Evolutionary conservation across 2,888 invertebrate species (phyloP), one percentile per base, ranked within the genome.

Genomic region (Apotomis capreana): DNA sequence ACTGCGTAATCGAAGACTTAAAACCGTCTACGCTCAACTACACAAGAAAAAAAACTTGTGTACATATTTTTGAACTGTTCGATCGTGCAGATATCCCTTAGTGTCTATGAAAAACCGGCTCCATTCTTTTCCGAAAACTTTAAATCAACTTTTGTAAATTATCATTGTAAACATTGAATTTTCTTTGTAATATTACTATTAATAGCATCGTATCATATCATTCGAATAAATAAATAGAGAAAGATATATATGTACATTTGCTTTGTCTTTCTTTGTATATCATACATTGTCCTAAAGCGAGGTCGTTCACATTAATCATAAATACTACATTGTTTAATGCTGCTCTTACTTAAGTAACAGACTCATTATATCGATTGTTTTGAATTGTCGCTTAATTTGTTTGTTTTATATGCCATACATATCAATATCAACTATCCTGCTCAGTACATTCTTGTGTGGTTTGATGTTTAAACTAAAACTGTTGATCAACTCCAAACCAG

Each of bases 201-300:
- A 26, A 26, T 26, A 26, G 2, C 26, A 26, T 26, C 26, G 40
- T 40, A 40, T 6, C 6, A 40, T 40, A 60, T 60, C 52, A 60
- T 55, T 13, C 49, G 54, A 61, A 60, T 61, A 52, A 71, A 71
- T 61, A 67, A 55, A 60, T 51, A 71, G 70, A 67, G 51, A 57
- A 67, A 67, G 13, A 64, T 58, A 69, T 37, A 71, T 61, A 64
- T 52, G 63, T 26, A 71, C 57, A 51, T 61, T 71, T 60, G 60
- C 37, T 61, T 71, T 71, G 60, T 67, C 52, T 65, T 54, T 59
- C 37, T 26, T 36, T 69, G 44, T 63, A 59, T 58, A 54, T 44
- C 37, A 67, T 59, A 49, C 57, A 63, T 60, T 49, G 65, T 71
- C 67, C 54, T 59, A 40, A 26, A 70, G 61, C 49, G 9, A 67